A percentile compares a stretch with the other conserved stretches of the same genome.
Evolutionary conservation across 2,888 invertebrate species (phyloP).

Genomic region (Synanthedon vespiformis): DNA sequence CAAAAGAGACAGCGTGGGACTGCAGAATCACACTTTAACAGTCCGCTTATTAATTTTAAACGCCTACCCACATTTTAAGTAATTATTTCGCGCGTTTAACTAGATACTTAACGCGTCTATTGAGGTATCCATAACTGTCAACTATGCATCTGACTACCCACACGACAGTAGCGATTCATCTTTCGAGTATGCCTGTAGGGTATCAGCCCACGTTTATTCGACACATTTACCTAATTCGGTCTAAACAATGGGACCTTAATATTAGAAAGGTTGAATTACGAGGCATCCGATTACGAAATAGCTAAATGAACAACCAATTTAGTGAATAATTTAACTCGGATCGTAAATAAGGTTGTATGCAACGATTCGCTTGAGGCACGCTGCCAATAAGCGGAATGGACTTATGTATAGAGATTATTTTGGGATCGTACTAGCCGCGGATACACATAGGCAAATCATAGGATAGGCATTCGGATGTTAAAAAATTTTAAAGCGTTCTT

Average conservation of each 20-base stretch:
- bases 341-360: neutral
- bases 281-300: slow-evolving; percentile 3
- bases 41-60: slow-evolving; percentile 1
- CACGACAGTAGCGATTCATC: slow-evolving; percentile 46
- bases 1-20: neutral
- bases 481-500: too few relatives aligned
- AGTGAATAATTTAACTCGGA: neutral
- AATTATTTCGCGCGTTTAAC: slow-evolving; percentile 36
- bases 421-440: too few relatives aligned
- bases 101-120: slow-evolving; percentile 10
- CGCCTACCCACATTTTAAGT: slow-evolving; percentile 20
- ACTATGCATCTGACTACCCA: slow-evolving; percentile 53
- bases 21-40: neutral
- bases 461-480: too few relatives aligned
- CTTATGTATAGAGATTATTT: too few relatives aligned
- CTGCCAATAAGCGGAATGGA: neutral
- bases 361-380: neutral
- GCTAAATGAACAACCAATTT: neutral
- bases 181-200: slow-evolving; percentile 34
- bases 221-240: slow-evolving; percentile 54
- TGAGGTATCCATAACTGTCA: slow-evolving; percentile 51
- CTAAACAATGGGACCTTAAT: slow-evolving; percentile 51
- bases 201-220: slow-evolving; percentile 43
- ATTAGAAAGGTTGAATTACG: slow-evolving; percentile 33
- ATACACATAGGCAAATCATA: too few relatives aligned